Evolutionary conservation across 1,140 invertebrate genomes (phyloP), one percentile per base, ranked within the genome.

Genomic region (Diachasmimorpha longicaudata): DNA sequence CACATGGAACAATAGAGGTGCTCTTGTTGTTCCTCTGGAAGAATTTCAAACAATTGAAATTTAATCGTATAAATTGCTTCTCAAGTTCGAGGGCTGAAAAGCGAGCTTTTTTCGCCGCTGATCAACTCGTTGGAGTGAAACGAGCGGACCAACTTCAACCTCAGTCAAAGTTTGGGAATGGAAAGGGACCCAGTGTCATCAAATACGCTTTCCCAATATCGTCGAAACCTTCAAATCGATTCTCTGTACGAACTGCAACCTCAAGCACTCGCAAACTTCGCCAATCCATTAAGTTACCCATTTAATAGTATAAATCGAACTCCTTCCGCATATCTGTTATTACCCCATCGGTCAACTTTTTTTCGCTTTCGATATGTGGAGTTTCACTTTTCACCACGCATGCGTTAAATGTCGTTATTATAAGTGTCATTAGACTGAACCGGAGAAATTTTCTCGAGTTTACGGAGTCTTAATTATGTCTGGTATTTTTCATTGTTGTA

Each of bases 1-100:
- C 0, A 96, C 93, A 70, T 93, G 91, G 81, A 96, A 95, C 76
- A 93, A 91, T 10, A 95, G 89, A 0, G 93, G 91, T 21, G 90
- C 91, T 84, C 91, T 91, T 70, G 88, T 91, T 79, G 91, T 91
- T 78, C 92, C 92, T 81, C 92, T 94, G 85, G 78, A 90, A 86
- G 23, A 72, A 42, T 21, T 16, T 9, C 25, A 58, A 73, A 74
- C 25, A 74, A 69, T 6, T 19, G 14, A 19, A 31, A 31, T 31
- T 2, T 3, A 31, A 6, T 2, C 2, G 31, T 31, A 31, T 31
- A 6, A 31, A 31, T 31, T 31, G 6, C 2, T 31, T 31, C 31
- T 2, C 2, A 31, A 31, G 2, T 31, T 6, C 31, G 31, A 2
- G 2, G 2, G 31, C 31, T 31, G 31, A 3, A 31, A 31, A 31